These are phyloP conservation scores for Brachyhypopomus gauderio DNA, from an alignment of 2,113 vertebrate species.

Conservation along the genomic window DNA sequence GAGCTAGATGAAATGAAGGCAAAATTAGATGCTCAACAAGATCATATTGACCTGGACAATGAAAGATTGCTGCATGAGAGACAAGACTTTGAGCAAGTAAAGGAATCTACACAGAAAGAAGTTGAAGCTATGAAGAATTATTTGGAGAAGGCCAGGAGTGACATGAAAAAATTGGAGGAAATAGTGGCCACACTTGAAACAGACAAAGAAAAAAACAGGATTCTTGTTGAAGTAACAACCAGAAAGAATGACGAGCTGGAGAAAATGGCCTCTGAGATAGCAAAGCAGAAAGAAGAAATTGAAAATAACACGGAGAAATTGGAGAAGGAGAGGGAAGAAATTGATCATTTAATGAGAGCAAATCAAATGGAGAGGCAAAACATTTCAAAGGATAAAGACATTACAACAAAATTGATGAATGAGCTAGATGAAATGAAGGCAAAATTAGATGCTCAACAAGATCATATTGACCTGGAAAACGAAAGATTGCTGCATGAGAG, in stretches of 20 bases:
- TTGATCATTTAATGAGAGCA: conserved; percentile 7
- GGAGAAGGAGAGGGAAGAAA: not conserved
- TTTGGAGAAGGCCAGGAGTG: conserved; percentile 11
- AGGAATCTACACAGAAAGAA: conserved; percentile 2
- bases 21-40: conserved; percentile 22
- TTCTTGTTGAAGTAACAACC: conserved; percentile 32
- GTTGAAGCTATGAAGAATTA: not conserved
- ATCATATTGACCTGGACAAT: not conserved
- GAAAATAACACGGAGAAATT: not conserved
- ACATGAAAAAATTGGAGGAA: not conserved
- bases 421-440: not conserved
- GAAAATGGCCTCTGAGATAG: not conserved
- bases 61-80: conserved; percentile 33
- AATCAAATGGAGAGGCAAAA: not conserved
- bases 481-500: conserved; percentile 19
- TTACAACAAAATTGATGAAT: not conserved
- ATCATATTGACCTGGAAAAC: not conserved
- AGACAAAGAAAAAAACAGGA: conserved; percentile 13
- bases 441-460: not conserved
- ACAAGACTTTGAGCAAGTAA: not conserved
- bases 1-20: not conserved
- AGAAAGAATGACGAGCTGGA: not conserved
- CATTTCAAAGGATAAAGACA: not conserved
- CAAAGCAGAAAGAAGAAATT: conserved; percentile 13
- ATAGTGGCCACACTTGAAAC: conserved; percentile 28